Base-by-base conservation (phyloP, 2,113 vertebrate species). In the Takifugu bimaculatus region DNA sequence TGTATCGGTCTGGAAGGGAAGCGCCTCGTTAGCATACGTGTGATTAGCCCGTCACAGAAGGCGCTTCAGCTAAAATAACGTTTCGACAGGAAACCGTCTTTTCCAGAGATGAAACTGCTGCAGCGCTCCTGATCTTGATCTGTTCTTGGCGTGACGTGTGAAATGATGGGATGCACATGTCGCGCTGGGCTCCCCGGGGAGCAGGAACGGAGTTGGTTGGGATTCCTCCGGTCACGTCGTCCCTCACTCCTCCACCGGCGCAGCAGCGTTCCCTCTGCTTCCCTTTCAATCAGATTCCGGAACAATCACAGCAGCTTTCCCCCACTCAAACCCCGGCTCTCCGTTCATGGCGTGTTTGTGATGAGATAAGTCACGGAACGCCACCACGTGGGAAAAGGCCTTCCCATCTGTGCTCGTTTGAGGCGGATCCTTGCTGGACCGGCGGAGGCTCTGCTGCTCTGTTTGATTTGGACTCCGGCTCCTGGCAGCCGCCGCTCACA, bases 381-480 rank as follows among this genome's bases (percentile, higher is more conserved):
- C 48, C 59, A 70, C 61, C 43, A 70, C 53, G 50, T 14, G 5
- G 45, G 51, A 15, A 29, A 42, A 50, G 26, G 4, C 50, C 48
- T 32, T 35, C 50, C 78, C 78, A 85, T 82, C 80, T 83, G 82
- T 72, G 73, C 75, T 67, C 60, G 67, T 82, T 80, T 78, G 63
- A 72, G 48, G 50, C 68, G 71, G 54, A 82, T 80, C 73, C 77
- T 63, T 81, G 61, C 70, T 71, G 60, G n/a, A 70, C 53, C 54
- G 60, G 67, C 68, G 78, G 80, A 68, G 63, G 68, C 4, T 4
- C 75, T 73, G 77, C 73, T 63, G 70, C 49, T 67, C 69, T 82
- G 65, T 83, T 82, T 70, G 78, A 87, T 84, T 82, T 84, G 75
- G 78, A 83, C 67, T 57, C 42, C 6, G 77, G 70, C 60, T 70